Conservation (phyloP, 2,888 invertebrate genomes). For the Heliconius erato region DNA sequence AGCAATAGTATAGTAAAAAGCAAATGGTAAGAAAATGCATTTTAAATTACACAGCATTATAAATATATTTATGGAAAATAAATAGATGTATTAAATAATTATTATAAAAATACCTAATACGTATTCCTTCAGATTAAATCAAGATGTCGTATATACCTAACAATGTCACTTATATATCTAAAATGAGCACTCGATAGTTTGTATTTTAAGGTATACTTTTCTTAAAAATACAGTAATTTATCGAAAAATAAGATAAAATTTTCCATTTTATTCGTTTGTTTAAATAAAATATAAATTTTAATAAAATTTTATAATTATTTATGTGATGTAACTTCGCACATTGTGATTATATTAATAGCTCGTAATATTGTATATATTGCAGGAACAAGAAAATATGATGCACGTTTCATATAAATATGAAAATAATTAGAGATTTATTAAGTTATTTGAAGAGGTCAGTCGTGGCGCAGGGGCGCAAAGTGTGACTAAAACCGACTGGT, state of each 20-base stretch:
- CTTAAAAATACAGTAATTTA: not conserved
- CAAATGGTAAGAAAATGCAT: not conserved
- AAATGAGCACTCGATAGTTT: not conserved
- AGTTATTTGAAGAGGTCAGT: too few relatives aligned
- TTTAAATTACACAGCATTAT: too few relatives aligned
- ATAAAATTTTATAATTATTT: not conserved
- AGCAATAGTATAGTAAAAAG: not conserved
- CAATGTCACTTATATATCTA: not conserved
- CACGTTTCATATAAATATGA: not conserved
- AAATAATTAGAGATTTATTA: not conserved
- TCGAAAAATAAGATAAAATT: not conserved
- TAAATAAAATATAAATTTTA: not conserved
- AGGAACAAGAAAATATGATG: not conserved
- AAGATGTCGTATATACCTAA: not conserved
- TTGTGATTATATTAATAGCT: constrained; percentile 5
- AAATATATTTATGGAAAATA: too few relatives aligned
- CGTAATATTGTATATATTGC: not conserved
- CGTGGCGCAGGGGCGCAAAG: too few relatives aligned
- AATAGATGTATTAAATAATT: not conserved
- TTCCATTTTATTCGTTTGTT: constrained; percentile 12
- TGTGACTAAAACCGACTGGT: too few relatives aligned
- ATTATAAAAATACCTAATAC: not conserved
- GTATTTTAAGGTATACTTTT: not conserved
- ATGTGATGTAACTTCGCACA: not conserved
- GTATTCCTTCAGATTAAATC: not conserved